These are phyloP conservation scores for Novumbra hubbsi DNA, from an alignment of 2,797 vertebrate species.

Conservation along the genomic window DNA sequence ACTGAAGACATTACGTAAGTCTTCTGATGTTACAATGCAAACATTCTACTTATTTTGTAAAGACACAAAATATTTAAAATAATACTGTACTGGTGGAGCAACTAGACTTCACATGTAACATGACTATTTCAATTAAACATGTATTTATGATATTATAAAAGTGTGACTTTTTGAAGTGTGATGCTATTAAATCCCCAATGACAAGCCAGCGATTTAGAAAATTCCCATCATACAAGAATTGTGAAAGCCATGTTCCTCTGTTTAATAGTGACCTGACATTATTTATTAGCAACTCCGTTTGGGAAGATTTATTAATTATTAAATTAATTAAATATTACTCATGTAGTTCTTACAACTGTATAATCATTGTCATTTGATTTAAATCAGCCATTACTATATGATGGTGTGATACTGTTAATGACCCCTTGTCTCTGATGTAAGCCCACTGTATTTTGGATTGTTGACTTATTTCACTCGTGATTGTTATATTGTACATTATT, in stretches of 20 bases:
- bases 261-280: not conserved
- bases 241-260: not conserved
- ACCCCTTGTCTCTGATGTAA: not conserved
- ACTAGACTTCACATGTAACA: no score
- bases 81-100: not conserved
- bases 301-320: not conserved
- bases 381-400: not conserved
- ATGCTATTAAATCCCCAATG: not conserved
- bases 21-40: no score
- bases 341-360: not conserved
- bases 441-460: not conserved
- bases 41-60: no score
- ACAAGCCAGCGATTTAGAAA: slow-evolving; percentile 1
- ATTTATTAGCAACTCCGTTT: not conserved
- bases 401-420: not conserved
- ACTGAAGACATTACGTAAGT: no score
- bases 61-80: not conserved
- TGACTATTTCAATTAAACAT: not conserved
- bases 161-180: not conserved
- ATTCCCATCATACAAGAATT: not conserved
- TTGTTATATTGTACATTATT: slow-evolving; percentile 2
- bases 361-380: not conserved
- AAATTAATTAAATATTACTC: not conserved
- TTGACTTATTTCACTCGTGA: not conserved
- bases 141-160: not conserved